phyloP scores from a whole-genome alignment of 2,888 invertebrate genomes.

The Apamea monoglypha region DNA sequence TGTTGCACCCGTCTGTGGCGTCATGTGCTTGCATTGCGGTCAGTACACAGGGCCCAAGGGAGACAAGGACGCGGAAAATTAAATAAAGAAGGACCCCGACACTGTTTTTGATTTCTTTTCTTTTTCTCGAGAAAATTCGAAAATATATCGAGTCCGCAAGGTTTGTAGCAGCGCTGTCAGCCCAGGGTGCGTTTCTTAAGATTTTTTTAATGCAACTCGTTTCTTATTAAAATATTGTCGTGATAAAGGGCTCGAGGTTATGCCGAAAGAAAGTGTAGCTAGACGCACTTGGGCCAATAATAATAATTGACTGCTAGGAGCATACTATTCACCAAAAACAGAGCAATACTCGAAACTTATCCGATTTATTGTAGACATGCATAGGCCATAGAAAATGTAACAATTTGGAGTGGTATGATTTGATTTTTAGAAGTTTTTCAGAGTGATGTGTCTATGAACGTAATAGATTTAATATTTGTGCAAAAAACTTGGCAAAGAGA shows the following conservation, averaged over 20 bases:
- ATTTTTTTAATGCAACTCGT: neutral
- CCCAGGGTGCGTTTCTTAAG: neutral
- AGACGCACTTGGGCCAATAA: neutral
- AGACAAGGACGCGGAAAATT: constrained; percentile 20
- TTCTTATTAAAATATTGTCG: neutral
- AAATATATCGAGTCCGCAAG: neutral
- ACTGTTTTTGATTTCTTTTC: neutral
- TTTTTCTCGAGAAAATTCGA: neutral
- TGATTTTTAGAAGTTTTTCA: neutral
- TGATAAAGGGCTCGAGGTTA: neutral
- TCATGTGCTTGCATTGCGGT: constrained; percentile 59
- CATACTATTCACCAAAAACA: neutral
- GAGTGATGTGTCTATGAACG: neutral
- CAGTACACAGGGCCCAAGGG: constrained; percentile 23
- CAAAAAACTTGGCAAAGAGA: neutral
- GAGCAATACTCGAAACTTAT: too few species aligned
- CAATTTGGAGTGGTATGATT: neutral
- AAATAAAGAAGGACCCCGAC: neutral
- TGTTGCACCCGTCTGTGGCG: constrained; percentile 44
- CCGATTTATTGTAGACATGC: neutral
- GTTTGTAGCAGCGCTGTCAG: neutral
- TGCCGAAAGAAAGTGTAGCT: neutral
- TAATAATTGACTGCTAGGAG: neutral
- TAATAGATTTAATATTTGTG: neutral
- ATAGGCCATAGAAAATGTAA: neutral